These are phyloP conservation scores for Drosophila subsilvestris DNA, from an alignment of 2,888 invertebrate genomes.

Conservation along the genomic window DNA sequence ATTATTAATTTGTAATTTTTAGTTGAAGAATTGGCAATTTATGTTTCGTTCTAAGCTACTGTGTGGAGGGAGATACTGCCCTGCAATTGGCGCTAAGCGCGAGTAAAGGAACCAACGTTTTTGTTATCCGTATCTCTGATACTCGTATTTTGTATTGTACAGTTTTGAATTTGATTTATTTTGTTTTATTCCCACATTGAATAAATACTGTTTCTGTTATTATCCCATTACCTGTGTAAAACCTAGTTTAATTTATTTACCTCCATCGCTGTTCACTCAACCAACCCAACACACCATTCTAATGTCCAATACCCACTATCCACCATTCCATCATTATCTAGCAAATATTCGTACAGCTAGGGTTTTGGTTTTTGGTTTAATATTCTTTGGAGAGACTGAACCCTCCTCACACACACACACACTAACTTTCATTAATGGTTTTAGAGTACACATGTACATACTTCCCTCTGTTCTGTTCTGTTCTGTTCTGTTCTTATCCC, in stretches of 20 bases:
- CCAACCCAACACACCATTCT: not conserved
- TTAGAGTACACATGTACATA: conserved; percentile 2
- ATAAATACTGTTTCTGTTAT: conserved; percentile 32
- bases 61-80: conserved; percentile 1
- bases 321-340: conserved; percentile 3
- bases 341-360: not conserved
- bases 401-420: too few relatives aligned
- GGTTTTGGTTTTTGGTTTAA: conserved; percentile 6
- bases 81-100: conserved; percentile 23
- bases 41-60: conserved; percentile 48
- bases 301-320: too few relatives aligned
- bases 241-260: conserved; percentile 34
- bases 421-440: conserved; percentile 12
- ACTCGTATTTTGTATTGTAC: not conserved
- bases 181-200: conserved; percentile 20
- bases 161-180: conserved; percentile 10
- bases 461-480: conserved; percentile 48
- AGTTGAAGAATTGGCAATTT: conserved; percentile 37
- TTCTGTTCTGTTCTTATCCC: conserved; percentile 21
- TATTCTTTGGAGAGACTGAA: conserved; percentile 6
- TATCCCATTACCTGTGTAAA: conserved; percentile 26
- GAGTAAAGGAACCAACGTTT: conserved; percentile 16
- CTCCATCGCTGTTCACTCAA: conserved; percentile 3
- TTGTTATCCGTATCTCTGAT: conserved; percentile 15
- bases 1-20: conserved; percentile 12